These are phyloP conservation scores for Hermaeophaga mercurialis DNA, from an alignment of 2,888 invertebrate genomes.

Conservation along the genomic window DNA sequence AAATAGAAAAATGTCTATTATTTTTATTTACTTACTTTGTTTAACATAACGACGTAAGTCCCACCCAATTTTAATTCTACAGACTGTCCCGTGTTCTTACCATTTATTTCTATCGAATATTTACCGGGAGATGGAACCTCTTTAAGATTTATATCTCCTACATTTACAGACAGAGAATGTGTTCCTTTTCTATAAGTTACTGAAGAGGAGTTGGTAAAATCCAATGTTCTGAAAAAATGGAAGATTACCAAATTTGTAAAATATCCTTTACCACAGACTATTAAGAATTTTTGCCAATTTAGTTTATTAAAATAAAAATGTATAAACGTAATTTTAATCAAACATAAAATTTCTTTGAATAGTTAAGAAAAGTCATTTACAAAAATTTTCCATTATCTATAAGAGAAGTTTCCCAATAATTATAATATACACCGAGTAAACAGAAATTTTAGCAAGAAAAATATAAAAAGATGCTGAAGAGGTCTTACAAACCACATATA, in stretches of 20 bases:
- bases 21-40: conserved; percentile 15
- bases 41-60: conserved; percentile 60
- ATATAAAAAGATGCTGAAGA: too few species aligned
- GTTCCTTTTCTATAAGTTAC: conserved; percentile 21
- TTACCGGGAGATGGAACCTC: conserved; percentile 37
- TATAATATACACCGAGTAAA: too few species aligned
- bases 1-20: background rate
- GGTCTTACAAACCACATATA: too few species aligned
- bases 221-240: conserved; percentile 28
- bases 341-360: too few species aligned
- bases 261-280: too few species aligned
- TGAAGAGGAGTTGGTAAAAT: conserved; percentile 4
- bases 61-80: conserved; percentile 64
- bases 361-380: too few species aligned
- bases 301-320: too few species aligned
- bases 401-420: too few species aligned
- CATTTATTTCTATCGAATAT: conserved; percentile 9
- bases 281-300: too few species aligned
- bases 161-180: conserved; percentile 10
- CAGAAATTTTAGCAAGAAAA: too few species aligned
- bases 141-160: conserved; percentile 24
- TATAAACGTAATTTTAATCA: too few species aligned
- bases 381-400: too few species aligned
- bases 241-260: conserved; percentile 1
- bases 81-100: conserved; percentile 7